Percentiles rank a stretch among this genome's conserved stretches.
Evolutionary conservation across 2,113 vertebrate species (phyloP).

Genomic region (Ahaetulla prasina): DNA sequence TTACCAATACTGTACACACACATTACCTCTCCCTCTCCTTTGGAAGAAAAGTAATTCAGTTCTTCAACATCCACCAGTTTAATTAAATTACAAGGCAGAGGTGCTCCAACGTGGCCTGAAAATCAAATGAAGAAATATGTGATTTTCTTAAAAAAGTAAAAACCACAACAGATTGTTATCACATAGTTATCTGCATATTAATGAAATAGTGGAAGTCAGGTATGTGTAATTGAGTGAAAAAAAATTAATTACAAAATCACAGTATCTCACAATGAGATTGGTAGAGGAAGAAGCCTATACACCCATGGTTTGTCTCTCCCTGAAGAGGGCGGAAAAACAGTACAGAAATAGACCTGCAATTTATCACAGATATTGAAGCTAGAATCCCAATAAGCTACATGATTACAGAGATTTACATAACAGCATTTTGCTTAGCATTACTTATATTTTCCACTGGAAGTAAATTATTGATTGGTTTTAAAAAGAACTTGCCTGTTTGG

Average conservation of each 20-base stretch:
- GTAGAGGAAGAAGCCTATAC: background rate
- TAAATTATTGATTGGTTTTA: background rate
- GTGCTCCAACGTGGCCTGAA: constrained; percentile 93
- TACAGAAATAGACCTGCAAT: background rate
- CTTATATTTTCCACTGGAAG: background rate
- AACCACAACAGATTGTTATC: constrained; percentile 7
- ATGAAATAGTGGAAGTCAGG: background rate
- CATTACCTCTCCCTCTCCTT: constrained; percentile 94
- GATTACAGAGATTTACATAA: background rate
- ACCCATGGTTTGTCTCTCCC: background rate
- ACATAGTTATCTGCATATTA: background rate
- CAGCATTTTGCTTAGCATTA: background rate
- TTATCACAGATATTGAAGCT: background rate
- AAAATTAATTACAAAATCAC: background rate
- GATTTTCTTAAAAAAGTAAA: background rate
- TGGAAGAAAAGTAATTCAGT: constrained; percentile 92
- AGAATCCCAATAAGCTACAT: background rate
- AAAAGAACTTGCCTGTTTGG: background rate
- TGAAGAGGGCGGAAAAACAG: background rate
- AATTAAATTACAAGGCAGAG: constrained; percentile 94
- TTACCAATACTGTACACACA: constrained; percentile 7
- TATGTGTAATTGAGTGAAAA: background rate
- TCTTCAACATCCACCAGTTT: constrained; percentile 91
- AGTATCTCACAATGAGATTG: background rate
- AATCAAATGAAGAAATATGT: constrained; percentile 46